Conservation (phyloP, 64 coral and sea anemone species). For the Anthopleura sola region DNA sequence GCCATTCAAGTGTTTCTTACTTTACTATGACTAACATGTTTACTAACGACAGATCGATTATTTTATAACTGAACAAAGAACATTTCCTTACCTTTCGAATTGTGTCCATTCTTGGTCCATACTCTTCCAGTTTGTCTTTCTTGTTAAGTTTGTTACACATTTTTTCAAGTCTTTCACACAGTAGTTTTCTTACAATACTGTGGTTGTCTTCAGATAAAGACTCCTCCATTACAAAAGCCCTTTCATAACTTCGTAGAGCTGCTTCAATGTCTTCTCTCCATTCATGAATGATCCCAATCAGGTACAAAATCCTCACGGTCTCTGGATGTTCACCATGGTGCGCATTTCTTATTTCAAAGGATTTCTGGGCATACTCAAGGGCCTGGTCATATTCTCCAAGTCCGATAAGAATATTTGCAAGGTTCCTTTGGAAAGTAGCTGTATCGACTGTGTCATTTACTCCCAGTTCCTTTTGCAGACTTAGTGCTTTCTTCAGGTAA, state of each 20-base stretch:
- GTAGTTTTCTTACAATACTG: too few relatives aligned
- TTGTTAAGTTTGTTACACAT: too few relatives aligned
- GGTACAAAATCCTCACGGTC: slow-evolving; percentile 45
- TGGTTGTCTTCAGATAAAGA: too few relatives aligned
- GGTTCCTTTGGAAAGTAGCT: slow-evolving; percentile 43
- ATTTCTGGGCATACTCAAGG: slow-evolving; percentile 18
- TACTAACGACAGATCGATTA: too few relatives aligned
- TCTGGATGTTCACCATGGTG: slow-evolving; percentile 27
- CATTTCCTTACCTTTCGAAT: too few relatives aligned
- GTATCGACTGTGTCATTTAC: slow-evolving; percentile 40
- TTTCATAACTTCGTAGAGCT: slow-evolving; percentile 18
- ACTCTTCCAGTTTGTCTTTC: too few relatives aligned
- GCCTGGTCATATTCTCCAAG: slow-evolving; percentile 37
- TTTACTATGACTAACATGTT: too few relatives aligned
- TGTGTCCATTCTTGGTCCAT: too few relatives aligned
- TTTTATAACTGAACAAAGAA: too few relatives aligned
- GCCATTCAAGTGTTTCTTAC: too few relatives aligned
- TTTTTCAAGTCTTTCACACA: too few relatives aligned
- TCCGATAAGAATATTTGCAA: slow-evolving; percentile 39
- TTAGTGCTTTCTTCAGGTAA: slow-evolving; percentile 37
- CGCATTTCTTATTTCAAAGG: slow-evolving; percentile 18
- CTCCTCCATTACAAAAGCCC: too few relatives aligned
- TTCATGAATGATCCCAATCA: slow-evolving; percentile 42
- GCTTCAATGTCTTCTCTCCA: slow-evolving; percentile 21
- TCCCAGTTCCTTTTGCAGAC: slow-evolving; percentile 39